phyloP scores from a whole-genome alignment of 2,888 invertebrate species.

The Drosophila robusta region DNA sequence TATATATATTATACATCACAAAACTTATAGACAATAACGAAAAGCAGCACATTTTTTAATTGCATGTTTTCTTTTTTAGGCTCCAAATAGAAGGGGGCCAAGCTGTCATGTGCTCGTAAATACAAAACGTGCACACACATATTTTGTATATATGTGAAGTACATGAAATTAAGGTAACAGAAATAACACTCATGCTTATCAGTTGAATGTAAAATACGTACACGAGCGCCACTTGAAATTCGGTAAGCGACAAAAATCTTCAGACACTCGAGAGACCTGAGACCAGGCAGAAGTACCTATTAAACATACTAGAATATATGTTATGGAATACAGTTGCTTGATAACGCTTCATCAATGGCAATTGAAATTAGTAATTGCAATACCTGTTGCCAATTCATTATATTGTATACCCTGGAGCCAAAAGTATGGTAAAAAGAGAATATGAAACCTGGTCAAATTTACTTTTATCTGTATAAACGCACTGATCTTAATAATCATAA shows the following conservation, averaged over 20 bases:
- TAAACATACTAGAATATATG: not conserved
- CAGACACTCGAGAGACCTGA: not conserved
- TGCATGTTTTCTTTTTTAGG: slow-evolving; percentile 62
- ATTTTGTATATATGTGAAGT: not conserved
- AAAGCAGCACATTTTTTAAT: slow-evolving; percentile 62
- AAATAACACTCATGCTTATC: not conserved
- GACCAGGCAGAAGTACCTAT: not conserved
- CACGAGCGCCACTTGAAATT: not conserved
- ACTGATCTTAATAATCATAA: too few relatives aligned
- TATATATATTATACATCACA: slow-evolving; percentile 6
- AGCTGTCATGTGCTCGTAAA: not conserved
- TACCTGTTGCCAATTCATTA: not conserved
- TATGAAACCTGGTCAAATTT: not conserved
- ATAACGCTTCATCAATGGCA: not conserved
- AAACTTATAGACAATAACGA: slow-evolving; percentile 37
- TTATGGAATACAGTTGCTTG: not conserved
- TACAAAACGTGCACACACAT: not conserved
- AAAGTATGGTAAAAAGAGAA: not conserved
- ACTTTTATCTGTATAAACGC: too few relatives aligned
- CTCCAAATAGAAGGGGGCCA: slow-evolving; percentile 10
- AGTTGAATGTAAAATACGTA: not conserved
- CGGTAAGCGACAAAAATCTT: not conserved
- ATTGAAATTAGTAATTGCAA: not conserved
- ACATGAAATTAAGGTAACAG: not conserved
- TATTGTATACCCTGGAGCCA: not conserved